A percentile compares a stretch with the other conserved stretches of the same genome.
Conservation (phyloP, 2,888 invertebrate species). For the Zonitis immaculata region DNA sequence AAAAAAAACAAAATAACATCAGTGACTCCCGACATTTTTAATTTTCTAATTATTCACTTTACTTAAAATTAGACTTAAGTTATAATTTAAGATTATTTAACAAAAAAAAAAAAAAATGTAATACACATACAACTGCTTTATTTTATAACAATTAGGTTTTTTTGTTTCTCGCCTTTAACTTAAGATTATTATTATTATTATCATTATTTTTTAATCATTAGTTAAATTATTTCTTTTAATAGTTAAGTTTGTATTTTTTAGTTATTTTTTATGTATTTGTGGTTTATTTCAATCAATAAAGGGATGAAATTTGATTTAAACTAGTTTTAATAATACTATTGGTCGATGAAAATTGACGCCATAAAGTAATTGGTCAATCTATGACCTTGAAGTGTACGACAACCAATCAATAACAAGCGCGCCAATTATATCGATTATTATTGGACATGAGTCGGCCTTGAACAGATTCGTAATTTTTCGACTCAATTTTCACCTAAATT, state of each 20-base stretch:
- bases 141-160: conserved; percentile 4
- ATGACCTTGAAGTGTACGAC: too few species aligned
- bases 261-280: conserved; percentile 7
- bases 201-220: neutral
- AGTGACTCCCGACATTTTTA: conserved; percentile 12
- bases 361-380: neutral
- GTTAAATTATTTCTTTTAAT: conserved; percentile 3
- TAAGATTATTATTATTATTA: conserved; percentile 9
- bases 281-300: conserved; percentile 13
- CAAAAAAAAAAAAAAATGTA: conserved; percentile 31
- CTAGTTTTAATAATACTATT: neutral
- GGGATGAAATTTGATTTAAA: neutral
- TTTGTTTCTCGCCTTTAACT: conserved; percentile 17
- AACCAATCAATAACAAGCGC: too few species aligned
- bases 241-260: conserved; percentile 5
- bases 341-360: neutral
- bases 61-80: conserved; percentile 4
- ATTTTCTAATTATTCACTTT: conserved; percentile 1
- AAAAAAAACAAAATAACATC: conserved; percentile 3
- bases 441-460: too few species aligned
- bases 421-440: too few species aligned
- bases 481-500: too few species aligned
- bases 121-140: conserved; percentile 46
- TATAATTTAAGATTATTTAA: conserved; percentile 6
- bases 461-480: too few species aligned